A percentile compares a stretch with the other conserved stretches of the same genome.
These are phyloP conservation scores for Drosophila carrolli DNA, from an alignment of 1,140 invertebrate genomes.

Conservation along the genomic window DNA sequence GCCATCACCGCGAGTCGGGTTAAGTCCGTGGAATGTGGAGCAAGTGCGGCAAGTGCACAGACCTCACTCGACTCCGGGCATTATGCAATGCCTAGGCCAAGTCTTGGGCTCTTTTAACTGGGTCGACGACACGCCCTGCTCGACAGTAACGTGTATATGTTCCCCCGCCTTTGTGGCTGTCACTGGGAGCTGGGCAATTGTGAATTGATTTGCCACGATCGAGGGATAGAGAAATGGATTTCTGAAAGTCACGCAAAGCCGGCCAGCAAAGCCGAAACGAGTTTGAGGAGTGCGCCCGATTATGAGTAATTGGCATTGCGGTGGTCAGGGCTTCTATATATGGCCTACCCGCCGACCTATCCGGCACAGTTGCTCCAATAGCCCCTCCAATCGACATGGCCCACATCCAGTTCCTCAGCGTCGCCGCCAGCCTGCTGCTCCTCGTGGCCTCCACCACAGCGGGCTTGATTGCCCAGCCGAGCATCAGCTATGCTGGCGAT, in stretches of 20 bases:
- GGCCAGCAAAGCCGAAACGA: slow-evolving; percentile 43
- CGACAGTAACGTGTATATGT: background rate
- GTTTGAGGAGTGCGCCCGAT: slow-evolving; percentile 19
- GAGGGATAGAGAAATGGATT: slow-evolving; percentile 74
- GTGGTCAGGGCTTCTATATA: slow-evolving; percentile 54
- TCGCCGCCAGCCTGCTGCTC: slow-evolving; percentile 82
- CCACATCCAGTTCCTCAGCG: slow-evolving; percentile 67
- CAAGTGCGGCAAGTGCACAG: slow-evolving; percentile 71
- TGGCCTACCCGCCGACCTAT: slow-evolving; percentile 22
- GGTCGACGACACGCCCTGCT: slow-evolving; percentile 65
- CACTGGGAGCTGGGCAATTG: slow-evolving; percentile 51
- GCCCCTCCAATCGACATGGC: slow-evolving; percentile 50
- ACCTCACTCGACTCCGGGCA: slow-evolving; percentile 31
- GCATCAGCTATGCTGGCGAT: slow-evolving; percentile 65
- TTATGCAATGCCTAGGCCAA: slow-evolving; percentile 64
- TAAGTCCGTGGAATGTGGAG: slow-evolving; percentile 36
- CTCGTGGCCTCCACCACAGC: slow-evolving; percentile 74
- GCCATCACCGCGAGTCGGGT: slow-evolving; percentile 8
- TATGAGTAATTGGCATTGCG: slow-evolving; percentile 61
- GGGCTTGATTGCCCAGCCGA: slow-evolving; percentile 70
- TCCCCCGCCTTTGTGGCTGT: slow-evolving; percentile 42
- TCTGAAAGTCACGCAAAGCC: slow-evolving; percentile 77
- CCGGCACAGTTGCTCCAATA: slow-evolving; percentile 57
- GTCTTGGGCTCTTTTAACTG: slow-evolving; percentile 36
- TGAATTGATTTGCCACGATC: slow-evolving; percentile 79